Evolutionary conservation across 2,888 invertebrate species (phyloP).

Genomic region (Linhomoeus sp.): DNA sequence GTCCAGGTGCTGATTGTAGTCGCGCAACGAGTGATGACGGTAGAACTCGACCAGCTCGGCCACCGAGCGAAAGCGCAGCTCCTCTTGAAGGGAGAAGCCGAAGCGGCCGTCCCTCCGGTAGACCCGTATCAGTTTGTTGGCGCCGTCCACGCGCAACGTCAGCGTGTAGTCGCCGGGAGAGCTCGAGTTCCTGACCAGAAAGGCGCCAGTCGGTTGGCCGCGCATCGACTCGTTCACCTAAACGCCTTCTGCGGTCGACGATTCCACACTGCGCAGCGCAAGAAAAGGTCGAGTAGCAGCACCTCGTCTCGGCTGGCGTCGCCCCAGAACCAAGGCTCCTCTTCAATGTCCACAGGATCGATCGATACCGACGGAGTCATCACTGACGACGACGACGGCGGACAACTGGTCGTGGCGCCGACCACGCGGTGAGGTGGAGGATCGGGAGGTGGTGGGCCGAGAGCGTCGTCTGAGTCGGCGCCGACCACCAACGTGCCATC

Average conservation of each 20-base stretch:
- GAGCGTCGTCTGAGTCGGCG: no score
- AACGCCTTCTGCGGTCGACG: background rate
- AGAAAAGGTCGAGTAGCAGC: background rate
- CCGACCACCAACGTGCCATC: no score
- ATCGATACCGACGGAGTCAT: no score
- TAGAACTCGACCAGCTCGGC: conserved; percentile 68
- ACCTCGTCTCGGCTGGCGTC: conserved; percentile 1
- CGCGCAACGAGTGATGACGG: conserved; percentile 57
- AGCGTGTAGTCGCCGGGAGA: conserved; percentile 62
- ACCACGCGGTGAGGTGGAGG: no score
- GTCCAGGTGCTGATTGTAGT: conserved; percentile 76
- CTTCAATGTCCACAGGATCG: no score
- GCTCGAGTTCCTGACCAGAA: conserved; percentile 79
- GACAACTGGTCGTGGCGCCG: no score
- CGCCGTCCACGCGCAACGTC: conserved; percentile 45
- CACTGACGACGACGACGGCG: no score
- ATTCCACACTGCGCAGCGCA: background rate
- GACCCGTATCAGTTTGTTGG: conserved; percentile 66
- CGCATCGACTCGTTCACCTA: conserved; percentile 3
- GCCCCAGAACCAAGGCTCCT: conserved; percentile 1
- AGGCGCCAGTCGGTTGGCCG: conserved; percentile 62
- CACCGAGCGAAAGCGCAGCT: conserved; percentile 36
- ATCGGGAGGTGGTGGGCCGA: no score
- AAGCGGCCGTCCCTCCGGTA: conserved; percentile 68
- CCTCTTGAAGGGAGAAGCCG: conserved; percentile 47